Evolutionary conservation across 2,888 invertebrate species (phyloP), one percentile per base, ranked within the genome.

Genomic region (Pseudoips prasinana): DNA sequence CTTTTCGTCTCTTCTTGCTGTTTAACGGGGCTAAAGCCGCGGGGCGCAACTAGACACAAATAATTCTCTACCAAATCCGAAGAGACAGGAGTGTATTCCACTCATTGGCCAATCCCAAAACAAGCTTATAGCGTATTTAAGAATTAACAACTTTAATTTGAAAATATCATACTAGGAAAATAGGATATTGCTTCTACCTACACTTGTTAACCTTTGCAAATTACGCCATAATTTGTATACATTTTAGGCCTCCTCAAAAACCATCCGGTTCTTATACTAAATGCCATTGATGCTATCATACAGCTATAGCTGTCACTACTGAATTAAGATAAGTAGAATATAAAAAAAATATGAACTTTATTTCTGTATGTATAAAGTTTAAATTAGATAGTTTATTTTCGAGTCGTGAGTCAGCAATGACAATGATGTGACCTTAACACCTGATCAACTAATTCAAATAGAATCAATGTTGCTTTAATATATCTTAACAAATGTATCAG

Each of bases 181-280:
- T n/a, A n/a, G n/a, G n/a, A n/a, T n/a, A n/a, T n/a, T n/a, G n/a
- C 3, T 26, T 10, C 19, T n/a, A 20, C 1, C 20, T 44, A 26
- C 43, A 51, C 53, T 54, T 34, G 69, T 66, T 73, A 50, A 74
- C 73, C 73, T 74, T 73, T 74, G 5, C 3, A 14, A 10, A 39
- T 64, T 61, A 56, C 59, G 56, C 50, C 60, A 62, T 53, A 33
- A 29, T 36, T 10, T 46, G 14, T 39, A 45, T 32, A 14, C 2
- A 14, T 14, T 14, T 14, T 14, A 14, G 14, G 14, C 36, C 34
- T 28, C 35, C 32, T 19, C 26, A 29, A 54, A 52, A 49, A 39
- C 49, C 64, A 60, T 67, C 58, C 59, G 56, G 58, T 46, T 45
- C 32, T 20, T 39, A 29, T 50, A 47, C 10, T 25, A 62, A 65